phyloP scores from a whole-genome alignment of 2,888 invertebrate genomes.

The Catocala nupta region DNA sequence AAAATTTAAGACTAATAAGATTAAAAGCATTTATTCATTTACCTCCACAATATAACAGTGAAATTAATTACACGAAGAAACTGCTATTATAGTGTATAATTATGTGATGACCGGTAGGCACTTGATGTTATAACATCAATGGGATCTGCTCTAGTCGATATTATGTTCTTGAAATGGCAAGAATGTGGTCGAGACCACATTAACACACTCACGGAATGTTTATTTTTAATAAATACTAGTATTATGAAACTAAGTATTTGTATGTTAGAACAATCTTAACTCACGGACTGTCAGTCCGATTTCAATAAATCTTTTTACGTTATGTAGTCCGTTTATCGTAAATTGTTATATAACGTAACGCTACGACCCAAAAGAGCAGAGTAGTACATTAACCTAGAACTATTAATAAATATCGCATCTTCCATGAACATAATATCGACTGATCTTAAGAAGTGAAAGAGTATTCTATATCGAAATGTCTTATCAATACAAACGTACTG shows the following conservation, averaged over 20 bases:
- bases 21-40: conserved; percentile 3
- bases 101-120: conserved; percentile 42
- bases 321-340: too few relatives aligned
- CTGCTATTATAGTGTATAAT: conserved; percentile 29
- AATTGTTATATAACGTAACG: too few relatives aligned
- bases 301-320: too few relatives aligned
- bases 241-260: too few relatives aligned
- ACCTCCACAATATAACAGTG: conserved; percentile 8
- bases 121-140: conserved; percentile 24
- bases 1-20: not conserved
- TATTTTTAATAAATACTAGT: too few relatives aligned
- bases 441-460: conserved; percentile 6
- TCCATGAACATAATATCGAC: conserved; percentile 18
- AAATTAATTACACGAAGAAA: conserved; percentile 25
- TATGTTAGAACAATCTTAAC: too few relatives aligned
- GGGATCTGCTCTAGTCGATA: conserved; percentile 4
- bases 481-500: conserved; percentile 27
- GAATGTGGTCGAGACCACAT: not conserved
- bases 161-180: conserved; percentile 12
- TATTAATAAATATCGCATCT: not conserved
- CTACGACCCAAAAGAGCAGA: too few relatives aligned
- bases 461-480: conserved; percentile 28
- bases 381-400: too few relatives aligned
- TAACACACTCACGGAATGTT: too few relatives aligned
- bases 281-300: too few relatives aligned